Percentiles rank a stretch among this genome's conserved stretches.
These are phyloP conservation scores for Thamnophis elegans DNA, from an alignment of 2,797 vertebrate species.

Conservation along the genomic window DNA sequence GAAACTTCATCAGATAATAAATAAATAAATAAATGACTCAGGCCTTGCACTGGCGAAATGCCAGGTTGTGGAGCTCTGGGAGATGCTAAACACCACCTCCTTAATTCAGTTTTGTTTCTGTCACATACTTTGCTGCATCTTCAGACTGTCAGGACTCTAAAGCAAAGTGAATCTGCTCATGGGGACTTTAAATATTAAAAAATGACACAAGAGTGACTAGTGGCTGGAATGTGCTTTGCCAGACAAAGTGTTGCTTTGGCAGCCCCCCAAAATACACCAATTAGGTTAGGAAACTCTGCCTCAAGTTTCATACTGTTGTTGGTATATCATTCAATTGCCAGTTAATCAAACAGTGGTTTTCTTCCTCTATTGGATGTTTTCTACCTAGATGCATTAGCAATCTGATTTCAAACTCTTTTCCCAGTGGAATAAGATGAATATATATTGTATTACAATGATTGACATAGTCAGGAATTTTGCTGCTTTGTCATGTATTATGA, in stretches of 20 bases:
- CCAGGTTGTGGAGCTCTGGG: neutral
- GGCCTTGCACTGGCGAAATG: neutral
- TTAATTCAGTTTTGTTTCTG: conserved; percentile 31
- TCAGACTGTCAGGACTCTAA: neutral
- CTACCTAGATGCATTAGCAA: conserved; percentile 24
- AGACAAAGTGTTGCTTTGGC: conserved; percentile 26
- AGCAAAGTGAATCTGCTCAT: conserved; percentile 10
- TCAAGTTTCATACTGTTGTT: conserved; percentile 31
- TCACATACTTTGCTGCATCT: conserved; percentile 20
- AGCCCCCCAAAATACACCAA: conserved; percentile 32
- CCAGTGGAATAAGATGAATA: conserved; percentile 55
- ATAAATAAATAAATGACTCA: conserved; percentile 12
- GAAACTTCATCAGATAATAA: neutral
- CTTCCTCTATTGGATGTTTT: conserved; percentile 45
- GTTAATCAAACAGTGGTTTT: conserved; percentile 32
- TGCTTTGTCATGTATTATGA: conserved; percentile 46
- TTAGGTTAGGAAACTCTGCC: conserved; percentile 42
- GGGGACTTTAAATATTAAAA: conserved; percentile 28
- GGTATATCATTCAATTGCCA: neutral
- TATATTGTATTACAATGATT: conserved; percentile 33
- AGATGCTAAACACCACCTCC: conserved; percentile 12
- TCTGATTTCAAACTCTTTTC: conserved; percentile 51
- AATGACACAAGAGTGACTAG: conserved; percentile 35
- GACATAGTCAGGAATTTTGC: conserved; percentile 48
- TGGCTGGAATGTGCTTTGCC: conserved; percentile 15